Evolutionary conservation across 2,888 invertebrate genomes (phyloP).

Genomic region (Mythimna impura): DNA sequence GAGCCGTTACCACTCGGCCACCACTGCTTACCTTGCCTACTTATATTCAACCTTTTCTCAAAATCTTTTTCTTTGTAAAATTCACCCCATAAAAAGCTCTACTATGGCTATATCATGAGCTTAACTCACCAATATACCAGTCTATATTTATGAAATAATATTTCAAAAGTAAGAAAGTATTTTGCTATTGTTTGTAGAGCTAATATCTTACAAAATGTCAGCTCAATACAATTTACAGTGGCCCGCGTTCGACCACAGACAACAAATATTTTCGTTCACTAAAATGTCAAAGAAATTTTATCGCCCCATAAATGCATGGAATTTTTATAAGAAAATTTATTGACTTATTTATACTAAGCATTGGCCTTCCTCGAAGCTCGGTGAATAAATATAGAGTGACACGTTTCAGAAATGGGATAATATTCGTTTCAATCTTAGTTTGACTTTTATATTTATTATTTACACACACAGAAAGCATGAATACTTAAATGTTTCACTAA

Average conservation of each 20-base stretch:
- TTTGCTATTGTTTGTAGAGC: conserved; percentile 49
- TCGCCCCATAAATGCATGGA: conserved; percentile 60
- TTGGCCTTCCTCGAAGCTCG: conserved; percentile 34
- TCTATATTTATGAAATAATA: conserved; percentile 24
- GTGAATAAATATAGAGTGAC: conserved; percentile 48
- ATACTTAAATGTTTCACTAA: conserved; percentile 17
- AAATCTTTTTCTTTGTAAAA: too few species aligned
- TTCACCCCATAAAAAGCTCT: not conserved
- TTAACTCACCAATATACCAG: not conserved
- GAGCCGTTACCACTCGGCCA: too few species aligned
- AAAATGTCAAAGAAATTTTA: conserved; percentile 60
- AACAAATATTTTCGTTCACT: conserved; percentile 57
- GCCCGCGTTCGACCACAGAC: conserved; percentile 39
- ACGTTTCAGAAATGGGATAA: conserved; percentile 25
- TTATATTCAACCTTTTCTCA: too few species aligned
- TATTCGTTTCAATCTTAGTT: conserved; percentile 35
- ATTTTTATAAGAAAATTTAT: conserved; percentile 61
- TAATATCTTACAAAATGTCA: conserved; percentile 56
- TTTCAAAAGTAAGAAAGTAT: conserved; percentile 31
- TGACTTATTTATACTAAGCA: conserved; percentile 42
- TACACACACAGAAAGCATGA: conserved; percentile 4
- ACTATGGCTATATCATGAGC: not conserved
- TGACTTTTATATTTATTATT: conserved; percentile 26
- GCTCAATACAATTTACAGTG: conserved; percentile 54
- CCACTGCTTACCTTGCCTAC: too few species aligned